phyloP scores from a whole-genome alignment of 2,888 invertebrate species.

The Ferrisia virgata region DNA sequence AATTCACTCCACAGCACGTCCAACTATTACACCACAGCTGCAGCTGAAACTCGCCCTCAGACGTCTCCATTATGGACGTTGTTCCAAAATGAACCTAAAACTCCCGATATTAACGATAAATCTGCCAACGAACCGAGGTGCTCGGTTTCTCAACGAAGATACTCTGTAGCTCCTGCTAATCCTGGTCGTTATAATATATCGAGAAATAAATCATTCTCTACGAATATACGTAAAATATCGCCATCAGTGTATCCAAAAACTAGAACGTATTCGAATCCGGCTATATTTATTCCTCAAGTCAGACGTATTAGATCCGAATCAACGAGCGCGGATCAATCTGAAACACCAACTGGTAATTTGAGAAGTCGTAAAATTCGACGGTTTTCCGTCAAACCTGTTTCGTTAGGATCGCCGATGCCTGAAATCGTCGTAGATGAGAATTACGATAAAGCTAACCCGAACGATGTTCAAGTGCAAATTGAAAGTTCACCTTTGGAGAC shows the following conservation, averaged over 20 bases:
- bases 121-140: background rate
- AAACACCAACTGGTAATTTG: background rate
- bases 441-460: background rate
- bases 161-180: slow-evolving; percentile 9
- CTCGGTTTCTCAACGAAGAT: background rate
- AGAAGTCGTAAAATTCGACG: slow-evolving; percentile 33
- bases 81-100: slow-evolving; percentile 42
- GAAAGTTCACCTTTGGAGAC: background rate
- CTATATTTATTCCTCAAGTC: background rate
- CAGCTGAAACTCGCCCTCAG: background rate
- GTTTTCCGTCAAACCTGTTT: slow-evolving; percentile 33
- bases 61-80: slow-evolving; percentile 47
- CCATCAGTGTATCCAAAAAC: background rate
- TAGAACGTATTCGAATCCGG: background rate
- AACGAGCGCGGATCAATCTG: background rate
- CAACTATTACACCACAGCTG: slow-evolving; percentile 49
- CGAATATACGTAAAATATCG: background rate
- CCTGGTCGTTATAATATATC: background rate
- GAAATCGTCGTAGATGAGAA: background rate
- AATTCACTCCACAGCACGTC: slow-evolving; percentile 64
- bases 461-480: background rate
- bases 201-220: slow-evolving; percentile 22
- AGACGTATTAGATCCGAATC: slow-evolving; percentile 22
- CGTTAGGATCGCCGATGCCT: background rate
- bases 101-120: background rate